Evolutionary conservation across 2,888 invertebrate species (phyloP).

Genomic region (Tuta absoluta): DNA sequence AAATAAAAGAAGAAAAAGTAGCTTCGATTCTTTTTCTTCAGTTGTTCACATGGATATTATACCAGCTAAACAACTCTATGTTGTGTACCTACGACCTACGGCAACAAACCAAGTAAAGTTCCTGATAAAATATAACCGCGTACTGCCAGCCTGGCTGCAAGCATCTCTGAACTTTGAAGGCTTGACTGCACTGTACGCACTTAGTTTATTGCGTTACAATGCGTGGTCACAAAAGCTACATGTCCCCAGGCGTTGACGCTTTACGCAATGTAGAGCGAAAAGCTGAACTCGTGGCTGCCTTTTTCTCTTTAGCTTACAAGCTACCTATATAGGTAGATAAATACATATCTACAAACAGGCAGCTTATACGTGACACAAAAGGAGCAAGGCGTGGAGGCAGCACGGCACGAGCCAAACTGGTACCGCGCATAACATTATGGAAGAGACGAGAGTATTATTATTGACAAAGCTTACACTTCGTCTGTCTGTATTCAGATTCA

Average conservation of each 20-base stretch:
- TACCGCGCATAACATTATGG: neutral
- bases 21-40: too few relatives aligned
- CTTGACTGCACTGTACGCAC: neutral
- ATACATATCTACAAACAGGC: slow-evolving; percentile 55
- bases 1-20: too few relatives aligned
- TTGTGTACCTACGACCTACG: too few relatives aligned
- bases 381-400: slow-evolving; percentile 72
- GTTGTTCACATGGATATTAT: too few relatives aligned
- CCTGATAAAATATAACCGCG: too few relatives aligned
- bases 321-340: slow-evolving; percentile 36
- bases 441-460: neutral
- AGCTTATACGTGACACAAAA: slow-evolving; percentile 73
- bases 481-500: neutral
- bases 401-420: slow-evolving; percentile 30
- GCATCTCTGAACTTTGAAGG: neutral
- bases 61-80: too few relatives aligned
- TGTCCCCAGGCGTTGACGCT: neutral
- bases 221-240: neutral
- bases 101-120: too few relatives aligned
- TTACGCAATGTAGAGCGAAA: neutral
- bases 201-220: neutral
- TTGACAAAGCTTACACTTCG: neutral
- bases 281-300: neutral
- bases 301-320: neutral
- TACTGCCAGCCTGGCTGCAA: neutral